Evolutionary conservation across 2,113 vertebrate species (phyloP), one percentile per base, ranked within the genome.

Genomic region (Nerophis lumbriciformis): DNA sequence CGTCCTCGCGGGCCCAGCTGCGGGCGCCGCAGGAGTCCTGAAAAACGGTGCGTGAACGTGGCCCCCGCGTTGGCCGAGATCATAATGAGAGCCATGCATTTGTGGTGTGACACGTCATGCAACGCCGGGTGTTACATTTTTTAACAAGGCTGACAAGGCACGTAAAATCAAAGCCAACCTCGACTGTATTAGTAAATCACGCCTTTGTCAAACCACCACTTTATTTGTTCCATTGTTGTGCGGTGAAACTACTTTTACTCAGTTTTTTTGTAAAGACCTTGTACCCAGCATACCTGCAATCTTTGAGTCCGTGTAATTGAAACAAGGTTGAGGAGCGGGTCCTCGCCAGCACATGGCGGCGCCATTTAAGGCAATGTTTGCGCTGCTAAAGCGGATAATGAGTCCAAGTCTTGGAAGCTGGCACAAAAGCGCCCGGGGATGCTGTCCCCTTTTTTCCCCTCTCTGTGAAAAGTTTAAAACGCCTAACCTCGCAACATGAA

Each of bases 321-420:
- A 90, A 89, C 88, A 89, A 89, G 89, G 84, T 81, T 81, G 65
- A 75, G 38, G 74, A 64, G 79, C 35, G 49, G 69, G 77, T 71
- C 68, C 70, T 61, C 75, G 89, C 90, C 88, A 91, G 87, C 81
- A 71, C 76, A 76, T 75, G 77, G 85, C 86, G 83, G 87, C 73
- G 68, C 90, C 90, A 89, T 91, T 83, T 91, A 89, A 90, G 90
- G 90, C 76, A 87, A 90, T 89, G 88, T 89, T 90, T 91, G 84
- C 48, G 57, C 87, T 82, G 83, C 85, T 86, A 85, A 83, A 83
- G 82, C 75, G 51, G 53, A 77, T 90, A 91, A 90, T 90, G 88
- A 90, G 83, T 89, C 83, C 88, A 88, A 83, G 84, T 87, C 85
- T 78, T 82, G 72, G 73, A 81, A 73, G 85, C 82, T 89, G 87